Evolutionary conservation across 2,888 invertebrate species (phyloP), one percentile per base, ranked within the genome.

Genomic region (Drosophila limbata): DNA sequence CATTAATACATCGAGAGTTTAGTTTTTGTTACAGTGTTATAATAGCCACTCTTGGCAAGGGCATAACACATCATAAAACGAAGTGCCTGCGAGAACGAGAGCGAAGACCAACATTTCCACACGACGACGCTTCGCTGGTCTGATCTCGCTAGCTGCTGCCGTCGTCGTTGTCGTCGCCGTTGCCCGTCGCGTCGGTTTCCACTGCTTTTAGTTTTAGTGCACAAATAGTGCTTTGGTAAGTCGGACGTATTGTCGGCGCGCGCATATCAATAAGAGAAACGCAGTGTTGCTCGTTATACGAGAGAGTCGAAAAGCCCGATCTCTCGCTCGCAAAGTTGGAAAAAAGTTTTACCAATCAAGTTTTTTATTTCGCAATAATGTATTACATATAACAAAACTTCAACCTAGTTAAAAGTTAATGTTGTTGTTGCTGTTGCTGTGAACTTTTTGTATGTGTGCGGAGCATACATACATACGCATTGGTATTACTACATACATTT

Each of bases 281-380:
- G 73, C 59, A 65, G 69, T 73, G 51, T 63, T 60, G 47, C 55
- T 73, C 72, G 51, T 63, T 69, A 62, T 39, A 64, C 69, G 69
- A 74, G 82, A 87, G 84, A 83, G 66, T 69, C 77, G 25, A 69
- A 79, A 81, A 69, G 73, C 73, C 73, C 79, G 64, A 81, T 84
- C 84, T 73, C 79, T 74, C 77, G 63, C 73, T 78, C 81, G 56
- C 69, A 69, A 68, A 70, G 74, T 77, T 75, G 79, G 86, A 88
- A 84, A 84, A 84, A 84, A 88, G 88, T 85, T 88, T 85, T 88
- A 85, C 88, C 85, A 88, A 85, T 85, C 85, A 85, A 85, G 85
- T 85, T 85, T 84, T 87, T 88, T 88, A 88, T 85, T 85, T 88
- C 85, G 85, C 86, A 85, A 85, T 88, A 88, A 79, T 82, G 84